Conservation (phyloP, 2,888 invertebrate species). For the Lymantria monacha region DNA sequence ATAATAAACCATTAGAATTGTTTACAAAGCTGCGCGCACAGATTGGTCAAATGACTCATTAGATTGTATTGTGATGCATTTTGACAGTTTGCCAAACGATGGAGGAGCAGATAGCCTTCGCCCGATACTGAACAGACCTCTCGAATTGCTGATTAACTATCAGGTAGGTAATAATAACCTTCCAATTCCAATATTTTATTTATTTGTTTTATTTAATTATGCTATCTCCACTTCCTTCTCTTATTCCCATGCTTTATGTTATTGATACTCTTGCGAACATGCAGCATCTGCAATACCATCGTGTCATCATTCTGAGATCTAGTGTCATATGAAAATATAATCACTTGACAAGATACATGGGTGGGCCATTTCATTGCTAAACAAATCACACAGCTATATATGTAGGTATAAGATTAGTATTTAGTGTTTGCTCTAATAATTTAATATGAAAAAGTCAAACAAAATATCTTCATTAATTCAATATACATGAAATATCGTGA, state of each 20-base stretch:
- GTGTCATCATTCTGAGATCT: no score
- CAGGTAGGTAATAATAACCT: conserved; percentile 24
- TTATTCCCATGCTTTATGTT: neutral
- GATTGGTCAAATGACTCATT: conserved; percentile 29
- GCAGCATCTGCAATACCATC: conserved; percentile 11
- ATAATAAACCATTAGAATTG: neutral
- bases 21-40: conserved; percentile 2
- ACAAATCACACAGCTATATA: no score
- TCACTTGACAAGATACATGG: no score
- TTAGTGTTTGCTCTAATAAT: no score
- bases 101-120: conserved; percentile 2
- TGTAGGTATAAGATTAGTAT: no score
- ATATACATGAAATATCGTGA: no score
- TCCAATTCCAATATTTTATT: neutral
- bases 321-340: no score
- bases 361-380: no score
- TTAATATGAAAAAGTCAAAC: no score
- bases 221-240: conserved; percentile 1
- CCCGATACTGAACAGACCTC: neutral
- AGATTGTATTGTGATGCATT: conserved; percentile 49
- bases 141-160: neutral
- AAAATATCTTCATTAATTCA: no score
- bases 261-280: conserved; percentile 15
- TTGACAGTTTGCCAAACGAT: conserved; percentile 45
- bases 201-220: neutral